phyloP scores from a whole-genome alignment of 2,888 invertebrate genomes.

The Drosophila conformis region DNA sequence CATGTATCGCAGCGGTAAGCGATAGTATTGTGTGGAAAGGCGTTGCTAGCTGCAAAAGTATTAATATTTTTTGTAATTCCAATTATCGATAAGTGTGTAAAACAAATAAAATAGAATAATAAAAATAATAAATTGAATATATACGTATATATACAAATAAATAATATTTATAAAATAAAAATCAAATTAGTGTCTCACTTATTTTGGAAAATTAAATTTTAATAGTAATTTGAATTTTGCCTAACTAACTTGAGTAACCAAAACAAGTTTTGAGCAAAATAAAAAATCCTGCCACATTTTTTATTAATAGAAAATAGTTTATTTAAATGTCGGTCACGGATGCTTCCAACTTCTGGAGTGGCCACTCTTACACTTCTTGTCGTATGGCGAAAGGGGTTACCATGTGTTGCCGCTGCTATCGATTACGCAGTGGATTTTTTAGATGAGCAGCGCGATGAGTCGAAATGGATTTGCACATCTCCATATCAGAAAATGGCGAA shows the following conservation, averaged over 20 bases:
- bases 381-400: neutral
- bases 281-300: neutral
- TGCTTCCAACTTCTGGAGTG: neutral
- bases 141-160: neutral
- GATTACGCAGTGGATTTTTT: neutral
- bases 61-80: neutral
- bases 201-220: neutral
- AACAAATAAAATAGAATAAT: neutral
- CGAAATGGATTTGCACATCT: constrained; percentile 24
- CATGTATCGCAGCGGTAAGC: neutral
- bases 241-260: neutral
- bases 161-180: neutral
- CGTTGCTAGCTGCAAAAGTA: neutral
- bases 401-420: neutral
- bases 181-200: neutral
- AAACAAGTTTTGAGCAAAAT: neutral
- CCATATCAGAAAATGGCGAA: constrained; percentile 59
- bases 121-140: neutral
- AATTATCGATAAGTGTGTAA: neutral
- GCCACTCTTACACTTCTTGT: neutral
- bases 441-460: neutral
- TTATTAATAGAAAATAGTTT: neutral
- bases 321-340: neutral
- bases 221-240: neutral
- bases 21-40: neutral